Percentiles rank a stretch among this genome's conserved stretches.
phyloP scores from a whole-genome alignment of 2,113 vertebrate genomes.

The Dicerorhinus sumatrensis region DNA sequence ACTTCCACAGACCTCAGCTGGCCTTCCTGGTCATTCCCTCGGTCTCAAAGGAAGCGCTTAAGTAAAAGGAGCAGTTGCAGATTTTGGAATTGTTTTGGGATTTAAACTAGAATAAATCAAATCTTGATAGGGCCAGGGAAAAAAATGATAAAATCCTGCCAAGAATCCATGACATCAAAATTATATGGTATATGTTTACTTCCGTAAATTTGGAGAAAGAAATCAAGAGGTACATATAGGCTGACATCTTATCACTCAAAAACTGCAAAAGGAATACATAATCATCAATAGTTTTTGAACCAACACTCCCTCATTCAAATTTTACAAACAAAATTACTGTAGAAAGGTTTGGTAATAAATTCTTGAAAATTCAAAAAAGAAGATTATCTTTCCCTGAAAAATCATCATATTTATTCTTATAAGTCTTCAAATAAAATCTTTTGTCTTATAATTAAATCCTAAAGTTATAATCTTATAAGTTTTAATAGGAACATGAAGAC shows the following conservation, averaged over 20 bases:
- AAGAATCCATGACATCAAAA: constrained; percentile 48
- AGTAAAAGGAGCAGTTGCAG: constrained; percentile 32
- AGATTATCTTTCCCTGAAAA: neutral
- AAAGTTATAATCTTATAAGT: neutral
- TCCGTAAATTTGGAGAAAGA: constrained; percentile 55
- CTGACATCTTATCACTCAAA: constrained; percentile 17
- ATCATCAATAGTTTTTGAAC: constrained; percentile 18
- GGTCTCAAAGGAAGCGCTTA: constrained; percentile 21
- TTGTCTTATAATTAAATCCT: constrained; percentile 17
- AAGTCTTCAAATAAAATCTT: constrained; percentile 14
- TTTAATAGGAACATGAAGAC: neutral
- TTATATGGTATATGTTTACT: constrained; percentile 11
- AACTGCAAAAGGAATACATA: neutral
- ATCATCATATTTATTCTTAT: constrained; percentile 7
- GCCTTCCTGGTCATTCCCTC: neutral
- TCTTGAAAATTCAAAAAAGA: neutral
- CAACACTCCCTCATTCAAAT: neutral
- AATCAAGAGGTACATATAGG: constrained; percentile 28
- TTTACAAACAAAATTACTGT: constrained; percentile 1
- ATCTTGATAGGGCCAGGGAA: neutral
- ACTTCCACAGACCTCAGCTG: neutral
- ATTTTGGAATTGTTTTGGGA: neutral
- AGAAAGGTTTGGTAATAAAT: constrained; percentile 4
- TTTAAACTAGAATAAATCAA: constrained; percentile 67
- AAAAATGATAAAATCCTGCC: constrained; percentile 54